phyloP scores from a whole-genome alignment of 2,888 invertebrate species.

The Temnothorax unifasciatus region DNA sequence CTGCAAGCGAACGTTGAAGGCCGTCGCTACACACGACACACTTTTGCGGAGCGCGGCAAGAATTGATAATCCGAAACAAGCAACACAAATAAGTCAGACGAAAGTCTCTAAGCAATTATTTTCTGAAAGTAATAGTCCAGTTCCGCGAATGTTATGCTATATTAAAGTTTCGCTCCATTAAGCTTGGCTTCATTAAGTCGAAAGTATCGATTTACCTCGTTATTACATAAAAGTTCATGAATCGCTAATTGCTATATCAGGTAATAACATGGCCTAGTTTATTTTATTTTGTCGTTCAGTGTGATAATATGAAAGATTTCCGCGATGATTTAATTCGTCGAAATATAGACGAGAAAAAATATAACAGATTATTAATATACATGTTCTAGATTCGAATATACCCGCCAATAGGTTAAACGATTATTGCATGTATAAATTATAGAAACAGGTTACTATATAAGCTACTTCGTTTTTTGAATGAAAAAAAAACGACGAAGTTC shows the following conservation, averaged over 20 bases:
- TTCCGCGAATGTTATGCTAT: background rate
- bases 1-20: background rate
- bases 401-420: background rate
- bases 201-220: background rate
- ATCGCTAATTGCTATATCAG: background rate
- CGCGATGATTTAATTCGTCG: background rate
- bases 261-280: background rate
- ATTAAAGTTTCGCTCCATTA: slow-evolving; percentile 20
- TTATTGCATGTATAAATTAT: background rate
- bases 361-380: background rate
- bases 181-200: slow-evolving; percentile 7
- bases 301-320: background rate
- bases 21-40: background rate
- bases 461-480: background rate
- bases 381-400: background rate
- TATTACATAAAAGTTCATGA: slow-evolving; percentile 12
- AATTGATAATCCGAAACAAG: slow-evolving; percentile 9
- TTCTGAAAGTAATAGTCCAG: background rate
- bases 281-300: background rate
- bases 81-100: background rate
- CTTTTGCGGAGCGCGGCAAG: background rate
- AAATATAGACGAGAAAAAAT: background rate
- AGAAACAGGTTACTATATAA: background rate
- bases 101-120: slow-evolving; percentile 2
- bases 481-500: background rate